Evolutionary conservation across 2,797 vertebrate species (phyloP).

Genomic region (Gymnothorax reevesii): DNA sequence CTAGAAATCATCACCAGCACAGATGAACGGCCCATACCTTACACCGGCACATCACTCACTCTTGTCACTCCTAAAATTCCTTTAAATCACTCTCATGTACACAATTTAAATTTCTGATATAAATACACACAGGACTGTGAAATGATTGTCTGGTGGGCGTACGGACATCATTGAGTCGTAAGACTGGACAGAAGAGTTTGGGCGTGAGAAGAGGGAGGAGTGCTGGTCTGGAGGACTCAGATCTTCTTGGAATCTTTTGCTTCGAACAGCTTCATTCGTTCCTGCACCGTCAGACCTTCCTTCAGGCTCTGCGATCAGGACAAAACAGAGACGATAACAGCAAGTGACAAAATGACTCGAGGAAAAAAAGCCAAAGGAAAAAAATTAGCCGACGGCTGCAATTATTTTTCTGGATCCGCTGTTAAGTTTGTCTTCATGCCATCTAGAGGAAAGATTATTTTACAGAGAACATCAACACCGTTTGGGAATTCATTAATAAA

Average conservation of each 20-base stretch:
- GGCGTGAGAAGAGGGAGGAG: slow-evolving; percentile 18
- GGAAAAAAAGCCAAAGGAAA: background rate
- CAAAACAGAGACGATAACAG: slow-evolving; percentile 31
- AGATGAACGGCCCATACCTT: background rate
- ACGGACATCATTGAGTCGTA: background rate
- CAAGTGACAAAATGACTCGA: background rate
- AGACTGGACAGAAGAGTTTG: slow-evolving; percentile 7
- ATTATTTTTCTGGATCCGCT: background rate
- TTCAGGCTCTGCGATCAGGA: slow-evolving; percentile 87
- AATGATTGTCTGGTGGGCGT: background rate
- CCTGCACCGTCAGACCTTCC: slow-evolving; percentile 96
- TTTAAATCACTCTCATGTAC: slow-evolving; percentile 13
- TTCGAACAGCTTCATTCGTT: slow-evolving; percentile 97
- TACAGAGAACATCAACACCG: slow-evolving; percentile 40
- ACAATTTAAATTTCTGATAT: slow-evolving; percentile 11
- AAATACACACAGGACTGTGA: background rate
- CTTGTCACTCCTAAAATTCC: slow-evolving; percentile 13
- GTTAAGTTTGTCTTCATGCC: background rate
- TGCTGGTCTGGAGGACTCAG: slow-evolving; percentile 56
- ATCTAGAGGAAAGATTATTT: background rate
- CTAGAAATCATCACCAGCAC: slow-evolving; percentile 1
- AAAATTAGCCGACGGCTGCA: background rate
- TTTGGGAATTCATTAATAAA: slow-evolving; percentile 8
- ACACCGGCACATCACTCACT: background rate
- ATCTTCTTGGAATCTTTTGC: slow-evolving; percentile 93